Evolutionary conservation across 1,140 invertebrate species (phyloP).

Genomic region (Cyrtorhinus lividipennis): DNA sequence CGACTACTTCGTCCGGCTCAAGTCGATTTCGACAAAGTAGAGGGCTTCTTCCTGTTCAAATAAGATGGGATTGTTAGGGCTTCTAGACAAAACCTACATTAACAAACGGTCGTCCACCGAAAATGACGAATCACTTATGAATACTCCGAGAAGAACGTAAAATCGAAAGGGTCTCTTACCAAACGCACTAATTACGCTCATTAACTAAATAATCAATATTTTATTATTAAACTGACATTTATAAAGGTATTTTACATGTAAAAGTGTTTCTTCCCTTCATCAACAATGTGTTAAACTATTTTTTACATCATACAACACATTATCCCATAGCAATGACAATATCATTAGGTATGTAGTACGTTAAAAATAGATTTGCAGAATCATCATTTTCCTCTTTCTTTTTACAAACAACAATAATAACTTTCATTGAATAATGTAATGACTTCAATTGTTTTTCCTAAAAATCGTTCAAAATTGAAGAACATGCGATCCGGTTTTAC

Average conservation of each 20-base stretch:
- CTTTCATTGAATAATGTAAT: background rate
- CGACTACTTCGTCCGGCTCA: no score
- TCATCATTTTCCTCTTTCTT: background rate
- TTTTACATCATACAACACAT: constrained; percentile 4
- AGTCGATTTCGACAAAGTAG: no score
- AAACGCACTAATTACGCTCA: no score
- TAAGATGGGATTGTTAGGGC: no score
- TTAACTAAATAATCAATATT: constrained; percentile 10
- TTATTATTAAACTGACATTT: constrained; percentile 3
- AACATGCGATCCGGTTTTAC: background rate
- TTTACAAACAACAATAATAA: background rate
- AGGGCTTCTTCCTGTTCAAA: no score
- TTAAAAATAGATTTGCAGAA: background rate
- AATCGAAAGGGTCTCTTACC: no score
- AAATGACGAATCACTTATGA: no score
- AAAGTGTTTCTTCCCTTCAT: background rate
- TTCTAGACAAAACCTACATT: no score
- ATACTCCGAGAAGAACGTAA: no score
- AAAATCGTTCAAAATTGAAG: background rate
- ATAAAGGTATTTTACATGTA: background rate
- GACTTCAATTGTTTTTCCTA: background rate
- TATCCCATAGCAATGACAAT: background rate
- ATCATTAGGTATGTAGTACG: background rate
- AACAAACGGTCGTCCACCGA: no score
- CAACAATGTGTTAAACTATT: constrained; percentile 9